Conservation (phyloP, 2,888 invertebrate species). For the Drosophila affinis region DNA sequence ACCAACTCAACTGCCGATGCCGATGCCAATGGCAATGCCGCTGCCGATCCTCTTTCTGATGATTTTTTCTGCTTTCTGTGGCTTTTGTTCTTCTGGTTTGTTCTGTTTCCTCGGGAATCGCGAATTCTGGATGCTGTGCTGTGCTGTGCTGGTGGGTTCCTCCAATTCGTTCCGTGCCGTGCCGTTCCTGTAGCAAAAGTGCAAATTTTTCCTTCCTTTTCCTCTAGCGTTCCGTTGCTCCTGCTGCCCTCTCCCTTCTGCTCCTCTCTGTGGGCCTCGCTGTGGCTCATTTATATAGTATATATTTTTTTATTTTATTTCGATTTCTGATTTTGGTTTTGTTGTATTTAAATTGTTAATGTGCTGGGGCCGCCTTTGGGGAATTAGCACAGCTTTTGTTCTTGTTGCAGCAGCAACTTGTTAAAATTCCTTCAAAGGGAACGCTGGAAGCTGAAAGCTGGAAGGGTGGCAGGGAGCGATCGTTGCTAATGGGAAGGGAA, state of each 20-base stretch:
- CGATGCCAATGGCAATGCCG: too few relatives aligned
- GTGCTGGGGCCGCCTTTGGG: constrained; percentile 67
- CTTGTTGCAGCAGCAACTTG: constrained; percentile 71
- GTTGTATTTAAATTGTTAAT: constrained; percentile 78
- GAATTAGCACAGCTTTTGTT: constrained; percentile 71
- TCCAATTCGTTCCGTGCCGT: constrained; percentile 50
- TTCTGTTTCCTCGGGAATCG: constrained; percentile 12
- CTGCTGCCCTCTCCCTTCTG: constrained; percentile 19
- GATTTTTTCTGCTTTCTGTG: constrained; percentile 28
- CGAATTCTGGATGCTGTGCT: background rate
- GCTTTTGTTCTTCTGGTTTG: constrained; percentile 43
- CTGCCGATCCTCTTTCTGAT: background rate
- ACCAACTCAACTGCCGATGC: background rate
- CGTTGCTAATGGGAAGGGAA: constrained; percentile 1
- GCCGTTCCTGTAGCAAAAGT: constrained; percentile 62
- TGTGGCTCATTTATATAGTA: constrained; percentile 61
- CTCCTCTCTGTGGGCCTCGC: constrained; percentile 26
- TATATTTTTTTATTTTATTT: constrained; percentile 24
- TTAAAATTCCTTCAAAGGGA: constrained; percentile 71
- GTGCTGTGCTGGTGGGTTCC: too few relatives aligned
- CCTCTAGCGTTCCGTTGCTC: background rate
- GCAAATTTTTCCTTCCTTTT: constrained; percentile 61
- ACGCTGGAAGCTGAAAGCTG: constrained; percentile 18
- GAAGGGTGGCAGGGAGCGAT: constrained; percentile 22
- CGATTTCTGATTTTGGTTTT: constrained; percentile 37